Base-by-base conservation (phyloP, 2,797 vertebrate species). In the Enteromius radiatus region DNA sequence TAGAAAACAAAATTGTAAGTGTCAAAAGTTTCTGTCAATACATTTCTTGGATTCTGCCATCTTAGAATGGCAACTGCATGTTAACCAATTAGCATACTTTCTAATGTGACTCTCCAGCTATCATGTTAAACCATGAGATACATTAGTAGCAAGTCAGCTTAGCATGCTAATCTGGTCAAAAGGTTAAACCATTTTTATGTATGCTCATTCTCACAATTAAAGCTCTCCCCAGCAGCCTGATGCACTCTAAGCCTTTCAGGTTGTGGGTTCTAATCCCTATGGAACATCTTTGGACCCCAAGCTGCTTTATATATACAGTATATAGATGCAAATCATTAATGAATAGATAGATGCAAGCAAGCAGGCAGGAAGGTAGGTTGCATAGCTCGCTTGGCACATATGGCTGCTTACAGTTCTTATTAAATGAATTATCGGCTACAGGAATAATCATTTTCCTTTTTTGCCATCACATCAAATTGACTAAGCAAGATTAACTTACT, bases 401-500 rank as follows among this genome's bases (percentile, higher is more conserved):
- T 61, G 28, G 15, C 59, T 61, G 59, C 26, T 61, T 28, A 7
- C 23, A 3, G 12, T 15, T 61, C n/a, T 14, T 5, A 28, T 71
- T 49, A 6, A 73, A 49, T 31, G 0, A 47, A 14, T 52, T 73
- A 52, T 31, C 26, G 33, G 19, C 21, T 1, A 10, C n/a, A 21
- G n/a, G 28, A 56, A 28, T 38, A 79, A 70, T 59, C 1, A 5
- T 61, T 28, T 10, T n/a, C 1, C 8, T 6, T 38, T 64, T 31
- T 15, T 38, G 17, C 19, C 0, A 0, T 43, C 11, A 15, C 43
- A 36, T 61, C 2, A 56, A 36, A 65, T 11, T 9, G 45, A 45
- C 14, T 83, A 12, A 14, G 78, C 4, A 77, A 45, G 38, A 8
- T 26, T 38, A 33, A 8, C 94, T 84, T 91, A 97, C 98, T 93